These are phyloP conservation scores for Pyrgilauda ruficollis DNA, from an alignment of 2,113 vertebrate genomes.

Conservation along the genomic window DNA sequence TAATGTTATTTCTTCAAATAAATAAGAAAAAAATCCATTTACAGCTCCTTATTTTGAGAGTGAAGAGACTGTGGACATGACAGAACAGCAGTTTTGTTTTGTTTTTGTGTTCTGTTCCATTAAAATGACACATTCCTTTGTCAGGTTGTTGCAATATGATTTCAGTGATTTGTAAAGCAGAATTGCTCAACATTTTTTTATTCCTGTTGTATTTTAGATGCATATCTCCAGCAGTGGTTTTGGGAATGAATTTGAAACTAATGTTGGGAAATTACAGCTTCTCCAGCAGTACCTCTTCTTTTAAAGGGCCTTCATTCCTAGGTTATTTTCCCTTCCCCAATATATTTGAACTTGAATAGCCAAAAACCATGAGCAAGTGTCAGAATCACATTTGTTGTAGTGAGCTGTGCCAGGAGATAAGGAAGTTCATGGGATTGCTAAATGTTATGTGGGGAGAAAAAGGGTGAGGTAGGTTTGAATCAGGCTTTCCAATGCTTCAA, in stretches of 20 bases:
- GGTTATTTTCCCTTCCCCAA: background rate
- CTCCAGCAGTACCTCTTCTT: background rate
- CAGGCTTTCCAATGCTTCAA: background rate
- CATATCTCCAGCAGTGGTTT: background rate
- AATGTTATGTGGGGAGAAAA: background rate
- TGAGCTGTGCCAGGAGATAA: background rate
- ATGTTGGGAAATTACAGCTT: background rate
- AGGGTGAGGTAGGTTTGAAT: background rate
- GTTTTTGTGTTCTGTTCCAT: background rate
- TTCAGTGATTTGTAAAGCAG: background rate
- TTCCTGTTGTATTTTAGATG: background rate
- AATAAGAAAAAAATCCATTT: background rate
- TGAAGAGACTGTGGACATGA: background rate
- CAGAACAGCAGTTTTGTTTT: background rate
- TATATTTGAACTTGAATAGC: background rate
- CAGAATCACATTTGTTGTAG: accelerated
- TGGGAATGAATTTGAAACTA: background rate
- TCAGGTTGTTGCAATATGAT: background rate
- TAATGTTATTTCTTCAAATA: background rate
- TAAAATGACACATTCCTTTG: background rate
- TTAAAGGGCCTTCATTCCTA: background rate
- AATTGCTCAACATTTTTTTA: background rate
- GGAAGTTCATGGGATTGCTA: background rate
- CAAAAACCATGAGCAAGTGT: background rate
- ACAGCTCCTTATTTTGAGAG: accelerated